Base-by-base conservation (phyloP, 53 echinoderm and acorn worm genomes). In the Zoroaster sp. region DNA sequence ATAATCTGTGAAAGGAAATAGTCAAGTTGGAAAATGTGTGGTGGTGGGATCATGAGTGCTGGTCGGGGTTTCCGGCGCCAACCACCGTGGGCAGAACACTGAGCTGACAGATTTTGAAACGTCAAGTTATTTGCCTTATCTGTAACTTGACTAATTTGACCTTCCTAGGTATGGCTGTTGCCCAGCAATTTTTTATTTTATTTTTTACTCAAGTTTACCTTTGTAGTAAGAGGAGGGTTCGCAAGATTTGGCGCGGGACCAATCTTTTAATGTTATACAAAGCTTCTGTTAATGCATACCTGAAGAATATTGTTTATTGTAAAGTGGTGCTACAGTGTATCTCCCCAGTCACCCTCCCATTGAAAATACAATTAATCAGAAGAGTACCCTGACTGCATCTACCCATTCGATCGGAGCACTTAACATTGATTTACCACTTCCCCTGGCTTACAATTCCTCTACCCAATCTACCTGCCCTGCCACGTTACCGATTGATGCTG, bases 351-450 rank as follows among this genome's bases (percentile, higher is more conserved):
- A 14, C 12, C 39, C 4, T 21, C 3, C 32, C 59, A 40, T 66
- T 67, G 63, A 65, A 80, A 80, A 40, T 63, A 28, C 80, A 82
- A 31, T 67, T 82, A 14, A 82, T 67, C 68, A 67, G 3, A 41
- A 21, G 42, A 39, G 10, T 43, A 42, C 42, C 40, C n/a, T 32
- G 33, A 66, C 43, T 30, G 68, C 66, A 66, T 31, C 2, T 2
- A 32, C 40, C 45, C 14, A 2, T 17, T 67, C 15, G 66, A 82
- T 82, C 45, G 44, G 42, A 66, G 82, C 82, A 82, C 66, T 82
- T 66, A 68, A 67, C 82, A 82, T 82, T 40, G 82, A 82, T 82
- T 66, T 43, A 31, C 68, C 67, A 9, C 33, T 33, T 59, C 63
- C 63, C 28, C 23, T 28, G 25, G 63, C 63, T 25, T 9, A 28